These are phyloP conservation scores for Nannobrachium achirus DNA, from an alignment of 2,113 vertebrate genomes.

Conservation along the genomic window DNA sequence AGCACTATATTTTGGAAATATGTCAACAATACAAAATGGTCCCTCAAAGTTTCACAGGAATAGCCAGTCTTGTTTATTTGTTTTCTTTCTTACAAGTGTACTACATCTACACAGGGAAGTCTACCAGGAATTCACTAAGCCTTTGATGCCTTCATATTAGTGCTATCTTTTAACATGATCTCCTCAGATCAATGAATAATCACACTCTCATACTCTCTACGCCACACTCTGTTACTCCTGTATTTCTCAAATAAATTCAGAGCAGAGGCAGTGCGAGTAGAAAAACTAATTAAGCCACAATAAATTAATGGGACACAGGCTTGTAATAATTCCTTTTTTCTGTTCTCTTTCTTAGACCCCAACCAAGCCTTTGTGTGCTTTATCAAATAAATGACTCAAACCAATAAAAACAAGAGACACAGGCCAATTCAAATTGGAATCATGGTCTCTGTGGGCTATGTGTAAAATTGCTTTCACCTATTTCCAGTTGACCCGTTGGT, in stretches of 20 bases:
- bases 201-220: neutral
- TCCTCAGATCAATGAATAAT: constrained; percentile 20
- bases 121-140: constrained; percentile 20
- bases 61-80: neutral
- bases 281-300: constrained; percentile 62
- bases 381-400: constrained; percentile 67
- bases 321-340: constrained; percentile 59
- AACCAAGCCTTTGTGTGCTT: constrained; percentile 49
- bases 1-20: too few species aligned
- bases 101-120: neutral
- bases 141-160: constrained; percentile 15
- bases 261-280: constrained; percentile 20
- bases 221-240: constrained; percentile 21
- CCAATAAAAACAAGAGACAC: constrained; percentile 67
- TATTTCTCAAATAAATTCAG: constrained; percentile 41
- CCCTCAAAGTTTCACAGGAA: too few species aligned
- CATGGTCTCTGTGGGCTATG: constrained; percentile 64
- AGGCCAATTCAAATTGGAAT: constrained; percentile 67
- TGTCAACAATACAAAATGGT: too few species aligned
- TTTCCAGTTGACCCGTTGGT: constrained; percentile 60
- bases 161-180: constrained; percentile 21
- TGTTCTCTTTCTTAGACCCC: constrained; percentile 29
- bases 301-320: constrained; percentile 61
- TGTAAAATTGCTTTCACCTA: constrained; percentile 77
- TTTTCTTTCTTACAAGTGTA: neutral